Evolutionary conservation across 2,888 invertebrate species (phyloP).

Genomic region (Drosophila antonietae): DNA sequence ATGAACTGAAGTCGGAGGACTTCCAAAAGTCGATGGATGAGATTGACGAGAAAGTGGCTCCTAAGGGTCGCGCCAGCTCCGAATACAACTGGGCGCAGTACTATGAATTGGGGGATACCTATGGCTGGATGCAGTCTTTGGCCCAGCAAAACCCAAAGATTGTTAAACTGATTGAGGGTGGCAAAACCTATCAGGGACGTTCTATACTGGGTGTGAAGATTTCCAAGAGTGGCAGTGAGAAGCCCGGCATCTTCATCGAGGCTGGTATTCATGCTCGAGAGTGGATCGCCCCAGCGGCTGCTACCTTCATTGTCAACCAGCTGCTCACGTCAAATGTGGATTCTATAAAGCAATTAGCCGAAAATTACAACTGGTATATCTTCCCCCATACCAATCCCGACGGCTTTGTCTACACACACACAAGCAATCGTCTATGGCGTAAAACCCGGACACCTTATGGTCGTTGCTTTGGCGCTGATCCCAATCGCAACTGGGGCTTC

Average conservation of each 20-base stretch:
- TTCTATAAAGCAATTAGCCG: conserved; percentile 85
- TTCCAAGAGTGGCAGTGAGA: conserved; percentile 84
- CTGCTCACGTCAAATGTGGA: conserved; percentile 86
- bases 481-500: conserved; percentile 88
- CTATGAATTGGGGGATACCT: conserved; percentile 84
- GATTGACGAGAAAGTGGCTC: conserved; percentile 60
- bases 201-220: conserved; percentile 87
- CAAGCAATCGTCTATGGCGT: conserved; percentile 87
- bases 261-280: conserved; percentile 90
- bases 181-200: conserved; percentile 87
- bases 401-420: conserved; percentile 89
- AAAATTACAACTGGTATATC: conserved; percentile 89
- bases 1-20: conserved; percentile 85
- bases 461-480: conserved; percentile 87
- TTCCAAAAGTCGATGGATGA: conserved; percentile 81
- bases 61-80: conserved; percentile 43
- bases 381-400: conserved; percentile 91
- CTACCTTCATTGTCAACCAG: conserved; percentile 88
- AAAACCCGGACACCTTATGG: conserved; percentile 87
- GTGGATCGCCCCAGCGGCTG: conserved; percentile 89
- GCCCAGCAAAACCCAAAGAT: conserved; percentile 85
- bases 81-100: conserved; percentile 80
- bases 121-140: conserved; percentile 85
- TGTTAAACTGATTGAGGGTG: conserved; percentile 85
- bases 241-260: conserved; percentile 87